Conservation (phyloP, 1,140 invertebrate species). For the Planococcus citri region DNA sequence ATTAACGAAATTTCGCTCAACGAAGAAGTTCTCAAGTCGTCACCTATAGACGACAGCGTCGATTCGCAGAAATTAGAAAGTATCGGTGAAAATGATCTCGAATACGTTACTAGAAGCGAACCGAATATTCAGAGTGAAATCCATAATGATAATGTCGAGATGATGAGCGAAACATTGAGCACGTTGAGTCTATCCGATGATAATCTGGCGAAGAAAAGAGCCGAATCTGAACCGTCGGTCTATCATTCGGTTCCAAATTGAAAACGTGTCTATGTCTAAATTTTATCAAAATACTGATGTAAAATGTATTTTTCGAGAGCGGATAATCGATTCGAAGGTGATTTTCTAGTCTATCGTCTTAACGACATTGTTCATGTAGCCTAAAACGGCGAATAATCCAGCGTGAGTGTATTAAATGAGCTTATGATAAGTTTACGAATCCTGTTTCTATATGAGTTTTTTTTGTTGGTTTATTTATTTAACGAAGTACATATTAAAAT, state of each 20-base stretch:
- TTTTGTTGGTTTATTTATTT: too few relatives aligned
- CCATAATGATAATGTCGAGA: not conserved
- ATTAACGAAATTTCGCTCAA: constrained; percentile 62
- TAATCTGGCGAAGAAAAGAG: constrained; percentile 31
- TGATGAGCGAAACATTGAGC: not conserved
- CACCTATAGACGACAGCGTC: constrained; percentile 27
- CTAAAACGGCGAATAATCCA: too few relatives aligned
- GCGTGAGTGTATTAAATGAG: too few relatives aligned
- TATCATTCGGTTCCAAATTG: constrained; percentile 22
- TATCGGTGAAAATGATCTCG: constrained; percentile 35
- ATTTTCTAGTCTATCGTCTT: too few relatives aligned
- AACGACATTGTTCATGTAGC: too few relatives aligned
- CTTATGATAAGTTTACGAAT: too few relatives aligned
- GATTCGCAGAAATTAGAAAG: constrained; percentile 36
- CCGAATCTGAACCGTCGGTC: constrained; percentile 35
- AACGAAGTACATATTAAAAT: too few relatives aligned
- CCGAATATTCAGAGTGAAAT: constrained; percentile 34
- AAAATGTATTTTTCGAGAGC: too few relatives aligned
- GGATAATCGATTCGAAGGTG: too few relatives aligned
- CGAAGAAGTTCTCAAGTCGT: constrained; percentile 43
- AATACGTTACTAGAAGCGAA: constrained; percentile 34
- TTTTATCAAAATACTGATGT: too few relatives aligned
- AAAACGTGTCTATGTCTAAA: too few relatives aligned
- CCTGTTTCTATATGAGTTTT: too few relatives aligned
- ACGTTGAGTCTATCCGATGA: constrained; percentile 25